phyloP scores from a whole-genome alignment of 2,888 invertebrate species.

The Esperia sulphurella region DNA sequence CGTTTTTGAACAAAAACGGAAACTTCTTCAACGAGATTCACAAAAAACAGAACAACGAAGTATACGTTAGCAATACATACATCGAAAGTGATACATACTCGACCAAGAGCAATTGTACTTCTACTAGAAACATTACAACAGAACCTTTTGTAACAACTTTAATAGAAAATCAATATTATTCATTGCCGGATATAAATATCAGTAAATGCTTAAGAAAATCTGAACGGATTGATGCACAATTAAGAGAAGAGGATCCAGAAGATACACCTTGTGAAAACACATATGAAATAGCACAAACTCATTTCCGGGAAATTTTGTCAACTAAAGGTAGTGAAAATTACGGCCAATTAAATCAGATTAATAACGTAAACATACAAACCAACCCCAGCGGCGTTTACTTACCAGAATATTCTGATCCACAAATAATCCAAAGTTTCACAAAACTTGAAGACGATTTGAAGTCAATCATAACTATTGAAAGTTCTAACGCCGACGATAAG shows the following conservation, averaged over 20 bases:
- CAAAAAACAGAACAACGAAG: conserved; percentile 53
- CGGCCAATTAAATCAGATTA: conserved; percentile 39
- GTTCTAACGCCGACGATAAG: conserved; percentile 64
- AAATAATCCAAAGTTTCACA: conserved; percentile 54
- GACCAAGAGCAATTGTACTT: conserved; percentile 58
- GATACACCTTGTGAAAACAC: conserved; percentile 65
- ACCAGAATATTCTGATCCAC: conserved; percentile 53
- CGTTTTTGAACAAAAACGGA: conserved; percentile 54
- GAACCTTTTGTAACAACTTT: conserved; percentile 75
- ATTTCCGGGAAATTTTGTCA: conserved; percentile 61
- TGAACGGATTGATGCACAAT: conserved; percentile 85
- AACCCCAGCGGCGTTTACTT: conserved; percentile 38
- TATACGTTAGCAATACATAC: conserved; percentile 61
- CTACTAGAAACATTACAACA: conserved; percentile 67
- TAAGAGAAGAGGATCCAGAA: conserved; percentile 75
- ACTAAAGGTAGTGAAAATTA: conserved; percentile 55
- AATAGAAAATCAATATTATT: conserved; percentile 84
- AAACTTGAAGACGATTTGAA: conserved; percentile 71
- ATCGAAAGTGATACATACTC: conserved; percentile 62
- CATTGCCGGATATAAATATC: conserved; percentile 84
- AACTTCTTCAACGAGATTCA: conserved; percentile 53
- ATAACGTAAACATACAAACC: conserved; percentile 32
- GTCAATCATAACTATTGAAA: conserved; percentile 67
- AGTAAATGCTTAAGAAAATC: conserved; percentile 84
- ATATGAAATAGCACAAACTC: conserved; percentile 67